phyloP scores from a whole-genome alignment of 2,888 invertebrate species.

The Schrankia costaestrigalis region DNA sequence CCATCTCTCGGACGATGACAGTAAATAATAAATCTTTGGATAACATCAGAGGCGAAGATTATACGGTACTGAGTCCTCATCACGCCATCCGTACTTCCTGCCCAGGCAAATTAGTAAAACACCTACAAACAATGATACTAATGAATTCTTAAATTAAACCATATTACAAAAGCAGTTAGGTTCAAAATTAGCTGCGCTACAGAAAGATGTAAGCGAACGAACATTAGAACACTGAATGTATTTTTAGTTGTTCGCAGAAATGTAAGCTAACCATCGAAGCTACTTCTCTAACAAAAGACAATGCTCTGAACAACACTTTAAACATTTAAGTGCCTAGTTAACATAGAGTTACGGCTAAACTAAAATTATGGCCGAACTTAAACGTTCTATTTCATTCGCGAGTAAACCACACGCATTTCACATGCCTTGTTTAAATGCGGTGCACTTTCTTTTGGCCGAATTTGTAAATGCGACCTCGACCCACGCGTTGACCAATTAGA shows the following conservation, averaged over 20 bases:
- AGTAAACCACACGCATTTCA: slow-evolving; percentile 28
- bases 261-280: slow-evolving; percentile 58
- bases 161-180: slow-evolving; percentile 38
- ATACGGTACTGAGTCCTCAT: slow-evolving; percentile 73
- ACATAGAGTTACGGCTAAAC: slow-evolving; percentile 46
- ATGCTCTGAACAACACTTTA: slow-evolving; percentile 61
- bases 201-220: slow-evolving; percentile 25
- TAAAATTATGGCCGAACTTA: slow-evolving; percentile 27
- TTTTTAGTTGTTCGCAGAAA: slow-evolving; percentile 76
- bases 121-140: slow-evolving; percentile 51
- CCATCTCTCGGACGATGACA: slow-evolving; percentile 76
- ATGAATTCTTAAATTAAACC: slow-evolving; percentile 32
- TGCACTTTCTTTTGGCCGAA: slow-evolving; percentile 27
- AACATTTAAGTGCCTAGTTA: slow-evolving; percentile 59
- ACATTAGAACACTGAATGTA: slow-evolving; percentile 57
- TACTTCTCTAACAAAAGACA: slow-evolving; percentile 56
- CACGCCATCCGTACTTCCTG: slow-evolving; percentile 79
- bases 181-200: slow-evolving; percentile 29
- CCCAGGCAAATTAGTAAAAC: slow-evolving; percentile 75
- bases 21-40: slow-evolving; percentile 77
- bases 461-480: slow-evolving; percentile 49
- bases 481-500: slow-evolving; percentile 70
- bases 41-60: slow-evolving; percentile 78
- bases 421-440: slow-evolving; percentile 7
- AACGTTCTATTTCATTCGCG: slow-evolving; percentile 25